Evolutionary conservation across 2,888 invertebrate species (phyloP).

Genomic region (Eupithecia subfuscata): DNA sequence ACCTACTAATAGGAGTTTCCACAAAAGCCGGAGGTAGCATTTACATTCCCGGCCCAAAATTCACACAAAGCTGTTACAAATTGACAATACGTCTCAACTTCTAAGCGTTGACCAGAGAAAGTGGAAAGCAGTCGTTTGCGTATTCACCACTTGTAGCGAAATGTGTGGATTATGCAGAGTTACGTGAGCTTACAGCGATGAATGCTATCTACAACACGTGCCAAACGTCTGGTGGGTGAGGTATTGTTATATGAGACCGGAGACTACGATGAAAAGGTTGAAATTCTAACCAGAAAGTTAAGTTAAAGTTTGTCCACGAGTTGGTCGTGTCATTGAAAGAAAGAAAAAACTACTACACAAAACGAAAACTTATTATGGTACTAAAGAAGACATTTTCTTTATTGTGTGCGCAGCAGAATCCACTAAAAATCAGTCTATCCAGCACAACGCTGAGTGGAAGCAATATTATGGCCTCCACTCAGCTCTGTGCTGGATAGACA

Average conservation of each 20-base stretch:
- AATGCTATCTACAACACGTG: background rate
- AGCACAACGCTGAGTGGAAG: no score
- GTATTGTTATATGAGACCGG: background rate
- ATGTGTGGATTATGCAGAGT: slow-evolving; percentile 36
- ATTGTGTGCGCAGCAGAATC: no score
- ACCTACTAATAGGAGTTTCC: background rate
- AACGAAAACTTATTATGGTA: no score
- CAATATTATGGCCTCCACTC: no score
- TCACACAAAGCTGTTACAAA: background rate
- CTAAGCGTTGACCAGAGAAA: slow-evolving; percentile 40
- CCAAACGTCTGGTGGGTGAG: background rate
- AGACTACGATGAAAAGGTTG: background rate
- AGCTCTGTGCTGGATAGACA: no score
- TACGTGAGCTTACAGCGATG: slow-evolving; percentile 27
- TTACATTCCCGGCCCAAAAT: background rate
- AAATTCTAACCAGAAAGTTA: background rate
- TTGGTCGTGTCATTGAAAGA: no score
- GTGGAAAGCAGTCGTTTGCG: slow-evolving; percentile 47
- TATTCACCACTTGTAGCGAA: slow-evolving; percentile 33
- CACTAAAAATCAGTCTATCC: no score
- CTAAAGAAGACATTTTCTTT: no score
- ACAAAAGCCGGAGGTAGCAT: background rate
- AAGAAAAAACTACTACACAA: no score
- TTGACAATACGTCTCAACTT: slow-evolving; percentile 1
- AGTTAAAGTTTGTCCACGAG: no score